Conservation (phyloP, 2,797 vertebrate species). For the Tolypeutes matacus region DNA sequence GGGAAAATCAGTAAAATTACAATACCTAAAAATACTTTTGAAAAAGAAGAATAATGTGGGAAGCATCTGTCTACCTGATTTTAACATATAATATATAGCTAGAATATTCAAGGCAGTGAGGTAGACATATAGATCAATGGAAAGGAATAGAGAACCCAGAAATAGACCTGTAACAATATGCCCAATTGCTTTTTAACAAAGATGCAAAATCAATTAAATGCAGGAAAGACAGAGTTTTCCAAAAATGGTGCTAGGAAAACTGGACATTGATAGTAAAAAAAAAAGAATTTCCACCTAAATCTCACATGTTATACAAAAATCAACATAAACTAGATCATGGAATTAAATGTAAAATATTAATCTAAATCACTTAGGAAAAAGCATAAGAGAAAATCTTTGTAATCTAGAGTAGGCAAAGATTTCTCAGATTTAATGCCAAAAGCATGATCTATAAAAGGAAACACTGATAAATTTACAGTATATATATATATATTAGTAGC, state of each 20-base stretch:
- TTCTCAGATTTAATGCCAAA: neutral
- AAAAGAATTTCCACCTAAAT: neutral
- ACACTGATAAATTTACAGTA: neutral
- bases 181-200: neutral
- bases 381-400: neutral
- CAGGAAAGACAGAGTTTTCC: neutral
- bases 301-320: neutral
- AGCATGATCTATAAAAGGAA: neutral
- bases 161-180: neutral
- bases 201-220: neutral
- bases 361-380: neutral
- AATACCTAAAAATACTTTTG: neutral
- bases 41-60: neutral
- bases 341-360: neutral
- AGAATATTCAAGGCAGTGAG: neutral
- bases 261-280: neutral
- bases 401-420: neutral
- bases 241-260: neutral
- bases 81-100: neutral
- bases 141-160: neutral
- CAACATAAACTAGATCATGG: neutral
- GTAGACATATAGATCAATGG: neutral
- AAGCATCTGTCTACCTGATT: neutral
- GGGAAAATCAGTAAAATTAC: neutral
- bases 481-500: no score